These are phyloP conservation scores for Mus caroli DNA, from an alignment of 2,797 vertebrate species.

Conservation along the genomic window DNA sequence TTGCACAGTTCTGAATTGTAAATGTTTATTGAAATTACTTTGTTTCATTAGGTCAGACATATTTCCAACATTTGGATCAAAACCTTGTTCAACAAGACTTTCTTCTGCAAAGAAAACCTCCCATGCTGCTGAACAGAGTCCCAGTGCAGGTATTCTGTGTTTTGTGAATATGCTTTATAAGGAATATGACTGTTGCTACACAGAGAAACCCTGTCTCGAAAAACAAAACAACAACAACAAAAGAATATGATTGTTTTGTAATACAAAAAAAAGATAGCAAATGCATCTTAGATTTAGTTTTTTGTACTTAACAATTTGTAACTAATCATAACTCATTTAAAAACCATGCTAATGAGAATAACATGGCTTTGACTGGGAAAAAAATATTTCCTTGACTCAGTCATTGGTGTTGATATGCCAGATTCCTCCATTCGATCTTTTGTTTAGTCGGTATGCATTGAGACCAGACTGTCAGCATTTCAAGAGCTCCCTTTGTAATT, in stretches of 20 bases:
- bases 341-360: slow-evolving; percentile 1
- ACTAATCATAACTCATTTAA: slow-evolving; percentile 37
- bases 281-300: slow-evolving; percentile 53
- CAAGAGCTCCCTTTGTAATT: background rate
- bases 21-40: slow-evolving; percentile 35
- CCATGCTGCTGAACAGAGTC: slow-evolving; percentile 86
- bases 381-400: slow-evolving; percentile 37
- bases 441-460: slow-evolving; percentile 16
- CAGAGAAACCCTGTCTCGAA: too few species aligned
- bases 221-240: background rate
- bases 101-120: slow-evolving; percentile 88
- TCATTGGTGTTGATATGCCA: background rate
- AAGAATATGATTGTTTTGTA: slow-evolving; percentile 52
- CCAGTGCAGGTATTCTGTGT: slow-evolving; percentile 89
- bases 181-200: background rate
- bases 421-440: background rate
- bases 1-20: slow-evolving; percentile 33
- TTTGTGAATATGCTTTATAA: slow-evolving; percentile 54
- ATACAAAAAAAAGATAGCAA: background rate
- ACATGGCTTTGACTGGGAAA: background rate
- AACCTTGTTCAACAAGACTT: slow-evolving; percentile 84
- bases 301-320: slow-evolving; percentile 45
- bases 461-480: background rate
- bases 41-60: slow-evolving; percentile 87
- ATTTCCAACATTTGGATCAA: slow-evolving; percentile 85